These are phyloP conservation scores for Drosophila azteca DNA, from an alignment of 1,140 invertebrate genomes.

Conservation along the genomic window DNA sequence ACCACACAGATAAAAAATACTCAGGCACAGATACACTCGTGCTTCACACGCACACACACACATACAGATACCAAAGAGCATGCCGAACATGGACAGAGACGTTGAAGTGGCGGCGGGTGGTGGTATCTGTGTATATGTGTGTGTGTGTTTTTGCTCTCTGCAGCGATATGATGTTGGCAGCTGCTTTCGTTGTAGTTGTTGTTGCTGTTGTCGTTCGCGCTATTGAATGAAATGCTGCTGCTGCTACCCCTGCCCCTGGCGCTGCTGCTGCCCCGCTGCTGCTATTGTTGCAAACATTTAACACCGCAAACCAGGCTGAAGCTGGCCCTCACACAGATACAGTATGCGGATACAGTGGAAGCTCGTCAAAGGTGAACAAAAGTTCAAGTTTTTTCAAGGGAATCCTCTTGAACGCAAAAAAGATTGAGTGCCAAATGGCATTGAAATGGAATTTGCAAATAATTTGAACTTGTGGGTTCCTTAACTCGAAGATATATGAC, in stretches of 20 bases:
- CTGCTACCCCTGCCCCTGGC: background rate
- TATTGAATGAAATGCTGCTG: constrained; percentile 74
- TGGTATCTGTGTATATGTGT: background rate
- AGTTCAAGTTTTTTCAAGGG: background rate
- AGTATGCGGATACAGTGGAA: constrained; percentile 48
- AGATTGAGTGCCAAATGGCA: no score
- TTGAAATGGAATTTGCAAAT: no score
- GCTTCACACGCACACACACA: constrained; percentile 46
- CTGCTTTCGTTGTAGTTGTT: constrained; percentile 43
- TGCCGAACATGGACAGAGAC: constrained; percentile 36
- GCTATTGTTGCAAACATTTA: constrained; percentile 75
- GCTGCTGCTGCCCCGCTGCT: constrained; percentile 19
- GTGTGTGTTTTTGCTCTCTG: constrained; percentile 35
- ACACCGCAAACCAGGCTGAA: constrained; percentile 74
- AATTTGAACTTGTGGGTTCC: no score
- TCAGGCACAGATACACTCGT: constrained; percentile 28
- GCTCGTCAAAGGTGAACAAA: constrained; percentile 12
- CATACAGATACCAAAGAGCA: constrained; percentile 9
- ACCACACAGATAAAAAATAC: constrained; percentile 34
- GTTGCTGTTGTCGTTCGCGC: constrained; percentile 42
- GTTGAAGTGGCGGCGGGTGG: constrained; percentile 25
- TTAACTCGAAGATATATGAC: no score
- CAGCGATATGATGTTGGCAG: constrained; percentile 65
- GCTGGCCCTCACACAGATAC: constrained; percentile 63
- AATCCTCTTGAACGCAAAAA: no score